Evolutionary conservation across 2,888 invertebrate species (phyloP).

Genomic region (Melieria picta): DNA sequence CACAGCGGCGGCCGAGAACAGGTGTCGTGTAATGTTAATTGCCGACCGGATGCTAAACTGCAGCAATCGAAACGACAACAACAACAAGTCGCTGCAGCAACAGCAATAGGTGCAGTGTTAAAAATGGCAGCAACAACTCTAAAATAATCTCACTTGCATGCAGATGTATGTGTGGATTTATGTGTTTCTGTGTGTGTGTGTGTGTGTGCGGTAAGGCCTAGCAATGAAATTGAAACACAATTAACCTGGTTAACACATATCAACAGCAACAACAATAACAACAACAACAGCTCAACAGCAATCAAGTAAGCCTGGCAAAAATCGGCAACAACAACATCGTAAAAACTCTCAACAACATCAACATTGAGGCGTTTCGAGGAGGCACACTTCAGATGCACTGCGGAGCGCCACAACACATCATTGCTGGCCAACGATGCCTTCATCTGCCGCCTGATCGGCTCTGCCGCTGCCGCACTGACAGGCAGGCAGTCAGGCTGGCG

Average conservation of each 20-base stretch:
- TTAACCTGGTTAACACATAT: slow-evolving; percentile 42
- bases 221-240: slow-evolving; percentile 44
- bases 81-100: background rate
- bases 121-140: background rate
- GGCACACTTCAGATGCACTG: too few species aligned
- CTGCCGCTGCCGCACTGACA: too few species aligned
- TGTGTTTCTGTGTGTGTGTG: background rate
- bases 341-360: background rate
- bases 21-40: slow-evolving; percentile 35
- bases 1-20: slow-evolving; percentile 17
- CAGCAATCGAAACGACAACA: background rate
- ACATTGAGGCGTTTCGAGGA: too few species aligned
- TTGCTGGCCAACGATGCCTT: background rate
- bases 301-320: slow-evolving; percentile 9
- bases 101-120: background rate
- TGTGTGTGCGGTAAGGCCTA: background rate
- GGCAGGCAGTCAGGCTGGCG: too few species aligned
- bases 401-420: too few species aligned
- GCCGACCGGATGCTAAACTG: slow-evolving; percentile 24
- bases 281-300: background rate
- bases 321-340: background rate
- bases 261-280: slow-evolving; percentile 15
- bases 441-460: background rate
- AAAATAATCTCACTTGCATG: background rate
- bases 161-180: too few species aligned